Percentiles rank a stretch among this genome's conserved stretches.
Evolutionary conservation across 2,113 vertebrate species (phyloP).

Genomic region (Sinocyclocheilus anshuiensis): DNA sequence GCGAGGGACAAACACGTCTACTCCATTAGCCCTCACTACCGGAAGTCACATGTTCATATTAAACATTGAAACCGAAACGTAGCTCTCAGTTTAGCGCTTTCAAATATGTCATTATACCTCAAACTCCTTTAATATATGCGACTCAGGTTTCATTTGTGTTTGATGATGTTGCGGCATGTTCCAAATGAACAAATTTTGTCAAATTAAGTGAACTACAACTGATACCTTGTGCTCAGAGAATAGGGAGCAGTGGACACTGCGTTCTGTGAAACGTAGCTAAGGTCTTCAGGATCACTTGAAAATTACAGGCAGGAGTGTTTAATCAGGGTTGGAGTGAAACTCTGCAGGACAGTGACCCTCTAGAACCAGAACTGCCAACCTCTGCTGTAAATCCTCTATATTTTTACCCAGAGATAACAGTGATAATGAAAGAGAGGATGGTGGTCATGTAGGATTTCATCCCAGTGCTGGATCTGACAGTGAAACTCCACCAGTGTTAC

Average conservation of each 20-base stretch:
- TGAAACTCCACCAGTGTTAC: not conserved
- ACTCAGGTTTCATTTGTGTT: not conserved
- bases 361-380: not conserved
- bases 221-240: not conserved
- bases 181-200: not conserved
- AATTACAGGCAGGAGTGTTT: not conserved
- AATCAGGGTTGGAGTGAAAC: not conserved
- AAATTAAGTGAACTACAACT: not conserved
- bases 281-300: not conserved
- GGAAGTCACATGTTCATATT: not conserved
- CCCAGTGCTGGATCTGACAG: not conserved
- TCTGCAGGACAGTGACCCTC: not conserved
- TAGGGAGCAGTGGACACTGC: not conserved
- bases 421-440: no score
- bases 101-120: not conserved
- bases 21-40: no score
- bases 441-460: not conserved
- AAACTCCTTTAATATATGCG: no score
- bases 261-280: not conserved
- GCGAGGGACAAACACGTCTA: no score
- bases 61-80: not conserved
- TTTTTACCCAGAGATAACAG: not conserved
- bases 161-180: not conserved
- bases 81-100: not conserved
- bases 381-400: not conserved